phyloP scores from a whole-genome alignment of 2,888 invertebrate genomes.

The Trichogramma evanescens region DNA sequence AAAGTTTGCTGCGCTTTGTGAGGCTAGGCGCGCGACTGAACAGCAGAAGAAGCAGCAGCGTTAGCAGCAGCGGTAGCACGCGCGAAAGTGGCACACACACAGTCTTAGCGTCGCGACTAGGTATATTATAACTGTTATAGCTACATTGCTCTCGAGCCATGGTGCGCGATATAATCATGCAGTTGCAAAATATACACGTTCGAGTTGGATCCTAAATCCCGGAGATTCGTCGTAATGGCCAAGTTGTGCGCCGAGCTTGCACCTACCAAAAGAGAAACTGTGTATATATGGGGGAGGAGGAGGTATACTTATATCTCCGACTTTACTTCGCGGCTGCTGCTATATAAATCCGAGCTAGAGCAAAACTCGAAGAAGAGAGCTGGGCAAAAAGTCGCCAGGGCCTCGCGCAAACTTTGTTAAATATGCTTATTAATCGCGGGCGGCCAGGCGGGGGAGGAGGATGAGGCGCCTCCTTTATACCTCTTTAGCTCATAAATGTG shows the following conservation, averaged over 20 bases:
- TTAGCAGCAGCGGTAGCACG: too few relatives aligned
- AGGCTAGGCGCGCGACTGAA: background rate
- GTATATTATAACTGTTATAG: background rate
- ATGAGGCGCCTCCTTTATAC: background rate
- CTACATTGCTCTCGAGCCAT: background rate
- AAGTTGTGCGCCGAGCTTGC: conserved; percentile 38
- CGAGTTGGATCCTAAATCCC: conserved; percentile 42
- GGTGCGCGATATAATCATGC: background rate
- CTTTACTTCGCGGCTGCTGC: background rate
- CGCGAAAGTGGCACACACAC: too few relatives aligned
- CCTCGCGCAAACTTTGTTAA: conserved; percentile 29
- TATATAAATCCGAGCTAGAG: background rate
- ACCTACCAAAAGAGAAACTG: too few relatives aligned
- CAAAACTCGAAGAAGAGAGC: conserved; percentile 2
- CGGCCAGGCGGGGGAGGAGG: conserved; percentile 1
- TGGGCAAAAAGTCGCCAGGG: conserved; percentile 27
- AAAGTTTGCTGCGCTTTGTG: background rate
- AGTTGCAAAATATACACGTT: background rate
- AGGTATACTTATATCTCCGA: background rate
- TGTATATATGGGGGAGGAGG: too few relatives aligned
- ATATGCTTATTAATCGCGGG: conserved; percentile 33
- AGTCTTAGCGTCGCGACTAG: too few relatives aligned
- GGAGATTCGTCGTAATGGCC: conserved; percentile 46
- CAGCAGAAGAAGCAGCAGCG: too few relatives aligned
- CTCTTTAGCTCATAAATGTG: too few relatives aligned